A percentile compares a stretch with the other conserved stretches of the same genome.
phyloP scores from a whole-genome alignment of 2,888 invertebrate species.

The Plagiodera versicolora region DNA sequence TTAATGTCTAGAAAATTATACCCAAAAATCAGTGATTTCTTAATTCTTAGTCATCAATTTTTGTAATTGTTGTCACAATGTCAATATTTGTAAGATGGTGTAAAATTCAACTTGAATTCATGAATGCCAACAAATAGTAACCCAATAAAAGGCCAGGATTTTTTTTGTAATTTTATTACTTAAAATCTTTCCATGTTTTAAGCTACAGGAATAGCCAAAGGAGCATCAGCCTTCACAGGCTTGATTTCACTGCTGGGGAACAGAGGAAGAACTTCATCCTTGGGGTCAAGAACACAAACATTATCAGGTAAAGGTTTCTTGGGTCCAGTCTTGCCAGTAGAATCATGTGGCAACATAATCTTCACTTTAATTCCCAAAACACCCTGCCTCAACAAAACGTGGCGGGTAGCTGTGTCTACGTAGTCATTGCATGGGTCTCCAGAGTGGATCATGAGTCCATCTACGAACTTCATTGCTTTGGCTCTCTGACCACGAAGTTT shows the following conservation, averaged over 20 bases:
- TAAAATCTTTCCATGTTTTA: slow-evolving; percentile 18
- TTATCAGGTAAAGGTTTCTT: slow-evolving; percentile 98
- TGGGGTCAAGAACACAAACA: slow-evolving; percentile 95
- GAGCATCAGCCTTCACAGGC: slow-evolving; percentile 63
- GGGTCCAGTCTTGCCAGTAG: slow-evolving; percentile 95
- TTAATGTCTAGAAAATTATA: too few relatives aligned
- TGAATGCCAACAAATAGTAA: too few relatives aligned
- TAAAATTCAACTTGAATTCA: not conserved
- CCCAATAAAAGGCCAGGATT: not conserved
- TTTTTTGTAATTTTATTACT: slow-evolving; percentile 16
- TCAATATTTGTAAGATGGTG: not conserved
- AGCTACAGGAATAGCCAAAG: slow-evolving; percentile 55
- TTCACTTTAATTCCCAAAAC: slow-evolving; percentile 63
- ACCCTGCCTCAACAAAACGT: slow-evolving; percentile 90
- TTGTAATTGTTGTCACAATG: too few relatives aligned
- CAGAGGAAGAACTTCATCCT: slow-evolving; percentile 81
- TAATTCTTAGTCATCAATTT: too few relatives aligned
- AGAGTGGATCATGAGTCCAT: slow-evolving; percentile 99
- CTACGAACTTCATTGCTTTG: slow-evolving; percentile 99
- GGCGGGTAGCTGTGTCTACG: slow-evolving; percentile 96
- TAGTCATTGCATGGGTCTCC: slow-evolving; percentile 99
- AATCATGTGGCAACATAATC: slow-evolving; percentile 99
- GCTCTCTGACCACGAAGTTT: slow-evolving; percentile 99
- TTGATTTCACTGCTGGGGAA: slow-evolving; percentile 78
- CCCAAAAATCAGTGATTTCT: too few relatives aligned